These are phyloP conservation scores for Acanthoscelides obtectus DNA, from an alignment of 2,888 invertebrate species.

Conservation along the genomic window DNA sequence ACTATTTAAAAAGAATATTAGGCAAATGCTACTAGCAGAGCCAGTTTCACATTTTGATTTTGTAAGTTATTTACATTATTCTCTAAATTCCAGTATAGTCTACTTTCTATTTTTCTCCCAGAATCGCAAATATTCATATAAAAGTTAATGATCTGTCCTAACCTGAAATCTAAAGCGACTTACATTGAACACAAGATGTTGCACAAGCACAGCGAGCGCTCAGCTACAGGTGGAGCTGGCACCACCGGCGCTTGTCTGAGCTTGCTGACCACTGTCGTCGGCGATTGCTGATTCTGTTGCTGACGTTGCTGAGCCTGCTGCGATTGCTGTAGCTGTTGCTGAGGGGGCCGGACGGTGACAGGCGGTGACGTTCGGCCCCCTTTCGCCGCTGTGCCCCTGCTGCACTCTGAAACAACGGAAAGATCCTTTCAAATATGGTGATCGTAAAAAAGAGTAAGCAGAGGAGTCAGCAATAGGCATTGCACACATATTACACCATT, in stretches of 20 bases:
- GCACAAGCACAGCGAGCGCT: conserved; percentile 81
- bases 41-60: too few species aligned
- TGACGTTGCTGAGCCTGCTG: conserved; percentile 6
- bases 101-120: too few species aligned
- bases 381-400: conserved; percentile 41
- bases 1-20: too few species aligned
- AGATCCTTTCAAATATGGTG: conserved; percentile 8
- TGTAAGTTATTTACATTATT: too few species aligned
- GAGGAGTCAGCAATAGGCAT: too few species aligned
- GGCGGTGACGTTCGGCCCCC: conserved; percentile 44
- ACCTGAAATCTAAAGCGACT: conserved; percentile 42
- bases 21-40: too few species aligned
- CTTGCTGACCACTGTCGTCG: conserved; percentile 9
- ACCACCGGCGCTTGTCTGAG: conserved; percentile 52
- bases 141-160: too few species aligned
- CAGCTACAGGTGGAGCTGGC: conserved; percentile 71
- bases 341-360: conserved; percentile 36
- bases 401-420: conserved; percentile 45
- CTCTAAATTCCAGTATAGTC: too few species aligned
- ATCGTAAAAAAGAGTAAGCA: neutral
- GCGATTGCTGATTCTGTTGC: conserved; percentile 1
- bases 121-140: too few species aligned
- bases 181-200: conserved; percentile 76
- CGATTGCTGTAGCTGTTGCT: conserved; percentile 7
- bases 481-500: too few species aligned